These are phyloP conservation scores for Scotopteryx bipunctaria DNA, from an alignment of 2,888 invertebrate species.

Conservation along the genomic window DNA sequence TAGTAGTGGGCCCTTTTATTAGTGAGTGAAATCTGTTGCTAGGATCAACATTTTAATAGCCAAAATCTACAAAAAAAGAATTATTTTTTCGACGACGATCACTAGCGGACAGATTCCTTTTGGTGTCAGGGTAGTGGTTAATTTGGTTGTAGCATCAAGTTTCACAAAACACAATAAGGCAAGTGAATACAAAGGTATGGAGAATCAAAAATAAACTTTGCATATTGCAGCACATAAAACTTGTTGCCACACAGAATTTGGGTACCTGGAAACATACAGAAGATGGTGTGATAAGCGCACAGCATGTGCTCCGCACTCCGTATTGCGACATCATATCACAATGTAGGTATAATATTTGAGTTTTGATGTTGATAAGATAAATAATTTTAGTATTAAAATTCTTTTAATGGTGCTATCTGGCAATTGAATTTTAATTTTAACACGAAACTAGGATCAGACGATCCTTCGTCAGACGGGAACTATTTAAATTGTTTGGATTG, in stretches of 20 bases:
- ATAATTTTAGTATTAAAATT: constrained; percentile 4
- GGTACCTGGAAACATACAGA: constrained; percentile 79
- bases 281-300: constrained; percentile 71
- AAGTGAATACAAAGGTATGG: constrained; percentile 1
- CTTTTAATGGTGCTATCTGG: constrained; percentile 1
- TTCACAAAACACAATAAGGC: constrained; percentile 30
- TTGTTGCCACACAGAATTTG: constrained; percentile 64
- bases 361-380: background rate
- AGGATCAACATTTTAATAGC: constrained; percentile 35
- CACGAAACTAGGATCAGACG: constrained; percentile 3
- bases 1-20: constrained; percentile 66
- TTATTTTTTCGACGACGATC: constrained; percentile 36
- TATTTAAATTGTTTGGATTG: constrained; percentile 8
- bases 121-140: constrained; percentile 56
- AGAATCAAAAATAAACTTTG: constrained; percentile 7
- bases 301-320: constrained; percentile 54
- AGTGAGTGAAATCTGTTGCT: constrained; percentile 45
- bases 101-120: constrained; percentile 57
- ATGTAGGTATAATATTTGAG: background rate
- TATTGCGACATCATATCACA: constrained; percentile 39
- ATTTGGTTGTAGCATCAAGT: constrained; percentile 55
- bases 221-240: constrained; percentile 37
- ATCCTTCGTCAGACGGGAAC: constrained; percentile 5
- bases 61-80: constrained; percentile 2
- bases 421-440: background rate